Base-by-base conservation (phyloP, 53 echinoderm and acorn worm species). In the Luidia sarsii region DNA sequence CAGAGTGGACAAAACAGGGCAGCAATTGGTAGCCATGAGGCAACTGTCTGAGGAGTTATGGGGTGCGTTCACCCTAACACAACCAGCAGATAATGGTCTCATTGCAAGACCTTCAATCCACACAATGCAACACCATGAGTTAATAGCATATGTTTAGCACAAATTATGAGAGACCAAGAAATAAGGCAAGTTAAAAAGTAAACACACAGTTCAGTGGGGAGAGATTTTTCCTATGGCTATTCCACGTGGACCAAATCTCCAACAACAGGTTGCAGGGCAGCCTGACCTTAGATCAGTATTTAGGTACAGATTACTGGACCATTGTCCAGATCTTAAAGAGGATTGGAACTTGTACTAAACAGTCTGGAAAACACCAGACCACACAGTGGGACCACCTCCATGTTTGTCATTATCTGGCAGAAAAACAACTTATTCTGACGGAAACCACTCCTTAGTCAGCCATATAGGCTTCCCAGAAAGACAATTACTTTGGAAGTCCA, bases 1-100 rank as follows among this genome's bases (percentile, higher is more conserved):
- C 72, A 72, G 36, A 19, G 39, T 56, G 23, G 72, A 72, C 41
- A 55, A 72, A 72, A 72, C 72, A 72, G 33, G 54, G 54, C 56
- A 55, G 53, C 72, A 31, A 21, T 37, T 35, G 55, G 22, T 23
- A 56, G 57, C 72, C 72, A 54, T 72, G 32, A 56, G 33, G 72
- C 37, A 39, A 37, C 33, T 19, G 55, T 14, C 25, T 23, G 7
- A 19, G 14, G 57, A 22, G 56, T 13, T 7, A 33, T 29, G 45
- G 71, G 51, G 71, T 71, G 53, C 71, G 35, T 53, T 72, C 51
- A 72, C 72, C 72, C 56, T 56, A 14, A 21, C 22, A 55, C 23
- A 22, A 50, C 38, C 36, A 33, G 13, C 54, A 36, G 33, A 22
- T 72, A 55, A 56, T 72, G 34, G 53, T 33, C 39, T 22, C 56